phyloP scores from a whole-genome alignment of 1,140 invertebrate genomes.

The Panulirus ornatus region DNA sequence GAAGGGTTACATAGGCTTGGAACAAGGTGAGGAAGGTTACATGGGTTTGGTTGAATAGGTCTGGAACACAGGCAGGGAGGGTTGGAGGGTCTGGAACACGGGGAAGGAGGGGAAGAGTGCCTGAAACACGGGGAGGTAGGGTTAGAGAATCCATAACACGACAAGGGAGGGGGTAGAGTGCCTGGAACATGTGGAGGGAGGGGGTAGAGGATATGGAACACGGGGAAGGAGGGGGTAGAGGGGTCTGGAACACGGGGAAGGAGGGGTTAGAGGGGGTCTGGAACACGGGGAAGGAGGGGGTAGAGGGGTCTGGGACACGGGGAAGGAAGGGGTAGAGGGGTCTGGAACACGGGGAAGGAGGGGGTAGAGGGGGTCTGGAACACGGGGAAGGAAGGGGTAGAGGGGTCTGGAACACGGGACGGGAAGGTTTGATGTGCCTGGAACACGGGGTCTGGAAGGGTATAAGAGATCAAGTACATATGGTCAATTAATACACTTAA shows the following conservation, averaged over 20 bases:
- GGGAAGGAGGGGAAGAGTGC: neutral
- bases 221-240: neutral
- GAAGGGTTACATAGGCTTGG: no score
- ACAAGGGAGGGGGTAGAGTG: neutral
- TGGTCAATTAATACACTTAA: no score
- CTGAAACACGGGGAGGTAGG: neutral
- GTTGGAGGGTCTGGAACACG: neutral
- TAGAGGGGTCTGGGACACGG: no score
- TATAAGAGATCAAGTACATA: neutral
- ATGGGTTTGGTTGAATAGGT: no score
- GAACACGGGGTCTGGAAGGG: neutral
- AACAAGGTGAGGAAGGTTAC: no score
- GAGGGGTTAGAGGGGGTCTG: neutral
- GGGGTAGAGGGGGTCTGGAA: neutral
- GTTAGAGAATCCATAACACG: neutral
- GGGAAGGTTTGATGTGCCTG: neutral
- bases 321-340: no score
- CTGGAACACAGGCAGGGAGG: neutral
- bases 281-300: neutral
- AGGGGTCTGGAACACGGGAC: neutral
- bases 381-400: neutral
- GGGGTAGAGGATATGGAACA: neutral
- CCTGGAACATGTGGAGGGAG: neutral
- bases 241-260: no score
- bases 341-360: neutral